phyloP scores from a whole-genome alignment of 2,888 invertebrate species.

The Amphipoea lucens region DNA sequence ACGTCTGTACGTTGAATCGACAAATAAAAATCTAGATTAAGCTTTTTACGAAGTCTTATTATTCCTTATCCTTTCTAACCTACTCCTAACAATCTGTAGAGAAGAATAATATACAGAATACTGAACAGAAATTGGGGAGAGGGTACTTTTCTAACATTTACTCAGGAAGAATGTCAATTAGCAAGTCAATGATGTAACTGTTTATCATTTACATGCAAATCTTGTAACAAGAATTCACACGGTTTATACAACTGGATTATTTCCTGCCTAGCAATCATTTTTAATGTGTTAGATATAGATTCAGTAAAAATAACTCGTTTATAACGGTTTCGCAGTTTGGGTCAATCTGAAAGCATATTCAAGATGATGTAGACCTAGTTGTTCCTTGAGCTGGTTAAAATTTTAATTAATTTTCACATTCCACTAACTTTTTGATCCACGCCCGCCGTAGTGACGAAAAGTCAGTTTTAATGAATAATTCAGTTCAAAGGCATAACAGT shows the following conservation, averaged over 20 bases:
- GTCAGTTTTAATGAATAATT: conserved; percentile 47
- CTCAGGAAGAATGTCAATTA: conserved; percentile 42
- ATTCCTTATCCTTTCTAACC: conserved; percentile 62
- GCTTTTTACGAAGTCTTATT: conserved; percentile 85
- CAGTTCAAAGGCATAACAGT: conserved; percentile 35
- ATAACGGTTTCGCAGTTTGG: conserved; percentile 39
- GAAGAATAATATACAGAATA: neutral
- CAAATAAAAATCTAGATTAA: conserved; percentile 89
- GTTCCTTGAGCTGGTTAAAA: conserved; percentile 39
- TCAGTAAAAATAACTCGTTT: conserved; percentile 39
- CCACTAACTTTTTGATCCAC: conserved; percentile 27
- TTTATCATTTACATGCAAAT: conserved; percentile 50
- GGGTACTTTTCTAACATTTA: conserved; percentile 7
- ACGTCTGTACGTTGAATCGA: conserved; percentile 89
- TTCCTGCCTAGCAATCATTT: conserved; percentile 24
- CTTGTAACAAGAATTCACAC: conserved; percentile 24
- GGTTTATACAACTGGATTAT: conserved; percentile 26
- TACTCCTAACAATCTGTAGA: neutral
- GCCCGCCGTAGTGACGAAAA: conserved; percentile 23
- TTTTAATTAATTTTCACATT: conserved; percentile 43
- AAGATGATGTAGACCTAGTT: conserved; percentile 44
- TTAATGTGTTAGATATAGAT: conserved; percentile 12
- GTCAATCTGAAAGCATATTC: conserved; percentile 38
- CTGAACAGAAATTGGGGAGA: conserved; percentile 9
- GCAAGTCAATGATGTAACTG: conserved; percentile 43